A percentile compares a stretch with the other conserved stretches of the same genome.
phyloP scores from a whole-genome alignment of 2,113 vertebrate species.

The Atlantisia rogersi region DNA sequence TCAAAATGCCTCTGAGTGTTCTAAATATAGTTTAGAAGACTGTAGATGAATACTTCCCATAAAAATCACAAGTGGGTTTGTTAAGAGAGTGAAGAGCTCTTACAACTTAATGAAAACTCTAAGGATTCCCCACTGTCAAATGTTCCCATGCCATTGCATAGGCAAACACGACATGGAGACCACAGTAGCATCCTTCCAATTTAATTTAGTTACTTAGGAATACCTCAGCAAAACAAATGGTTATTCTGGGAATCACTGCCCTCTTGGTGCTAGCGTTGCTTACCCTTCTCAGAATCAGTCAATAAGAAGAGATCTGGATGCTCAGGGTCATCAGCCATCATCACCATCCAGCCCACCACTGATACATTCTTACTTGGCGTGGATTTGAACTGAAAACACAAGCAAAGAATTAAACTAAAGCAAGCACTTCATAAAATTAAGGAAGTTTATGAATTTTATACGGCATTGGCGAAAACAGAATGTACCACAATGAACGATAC shows the following conservation, averaged over 20 bases:
- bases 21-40: not conserved
- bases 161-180: not conserved
- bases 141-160: not conserved
- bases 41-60: not conserved
- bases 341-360: constrained; percentile 95
- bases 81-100: not conserved
- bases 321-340: constrained; percentile 97
- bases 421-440: not conserved
- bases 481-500: not conserved
- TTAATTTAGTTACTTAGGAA: not conserved
- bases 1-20: not conserved
- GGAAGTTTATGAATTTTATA: not conserved
- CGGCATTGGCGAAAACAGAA: not conserved
- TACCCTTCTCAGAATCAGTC: constrained; percentile 96
- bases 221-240: not conserved
- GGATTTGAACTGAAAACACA: constrained; percentile 90
- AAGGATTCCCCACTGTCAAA: not conserved
- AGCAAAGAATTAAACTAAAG: not conserved
- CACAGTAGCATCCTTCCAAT: not conserved
- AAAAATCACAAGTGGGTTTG: not conserved
- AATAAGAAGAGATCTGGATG: constrained; percentile 94
- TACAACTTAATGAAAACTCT: not conserved
- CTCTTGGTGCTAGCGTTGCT: constrained; percentile 1
- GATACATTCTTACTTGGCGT: constrained; percentile 90
- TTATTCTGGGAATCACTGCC: not conserved